A percentile compares a stretch with the other conserved stretches of the same genome.
These are phyloP conservation scores for Tarsius wallacei DNA, from an alignment of 2,797 vertebrate species.

Conservation along the genomic window DNA sequence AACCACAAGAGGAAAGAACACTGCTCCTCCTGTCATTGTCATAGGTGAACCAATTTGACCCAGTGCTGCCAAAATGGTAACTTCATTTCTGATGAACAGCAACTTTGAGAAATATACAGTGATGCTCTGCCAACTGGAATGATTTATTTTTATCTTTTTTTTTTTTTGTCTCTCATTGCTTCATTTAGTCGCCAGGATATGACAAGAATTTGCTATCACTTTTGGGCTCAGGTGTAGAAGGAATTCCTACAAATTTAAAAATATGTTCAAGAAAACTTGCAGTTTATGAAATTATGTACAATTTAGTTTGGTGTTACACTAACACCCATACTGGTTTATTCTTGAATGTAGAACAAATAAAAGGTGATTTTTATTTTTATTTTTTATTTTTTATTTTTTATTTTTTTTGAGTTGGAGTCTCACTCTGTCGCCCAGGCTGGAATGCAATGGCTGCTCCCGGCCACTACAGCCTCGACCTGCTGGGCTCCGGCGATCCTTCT, in stretches of 20 bases:
- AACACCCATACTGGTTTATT: too few species aligned
- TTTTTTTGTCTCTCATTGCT: conserved; percentile 31
- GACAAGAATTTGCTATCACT: background rate
- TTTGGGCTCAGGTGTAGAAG: background rate
- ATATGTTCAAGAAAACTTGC: background rate
- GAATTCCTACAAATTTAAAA: conserved; percentile 23
- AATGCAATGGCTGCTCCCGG: too few species aligned
- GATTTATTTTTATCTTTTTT: conserved; percentile 31
- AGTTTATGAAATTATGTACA: background rate
- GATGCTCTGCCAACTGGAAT: background rate
- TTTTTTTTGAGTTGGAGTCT: too few species aligned
- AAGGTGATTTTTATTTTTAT: too few species aligned
- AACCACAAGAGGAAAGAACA: background rate
- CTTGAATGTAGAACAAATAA: too few species aligned
- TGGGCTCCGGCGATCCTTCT: too few species aligned
- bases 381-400: too few species aligned
- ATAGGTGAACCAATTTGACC: background rate
- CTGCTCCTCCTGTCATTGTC: background rate
- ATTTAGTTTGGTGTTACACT: too few species aligned
- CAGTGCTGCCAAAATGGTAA: background rate
- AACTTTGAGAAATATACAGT: background rate
- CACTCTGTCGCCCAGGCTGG: too few species aligned
- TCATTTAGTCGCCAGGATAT: conserved; percentile 29
- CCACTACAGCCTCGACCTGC: too few species aligned
- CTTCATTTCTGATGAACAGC: background rate